These are phyloP conservation scores for Copidosoma floridanum DNA, from an alignment of 1,140 invertebrate species.

Conservation along the genomic window DNA sequence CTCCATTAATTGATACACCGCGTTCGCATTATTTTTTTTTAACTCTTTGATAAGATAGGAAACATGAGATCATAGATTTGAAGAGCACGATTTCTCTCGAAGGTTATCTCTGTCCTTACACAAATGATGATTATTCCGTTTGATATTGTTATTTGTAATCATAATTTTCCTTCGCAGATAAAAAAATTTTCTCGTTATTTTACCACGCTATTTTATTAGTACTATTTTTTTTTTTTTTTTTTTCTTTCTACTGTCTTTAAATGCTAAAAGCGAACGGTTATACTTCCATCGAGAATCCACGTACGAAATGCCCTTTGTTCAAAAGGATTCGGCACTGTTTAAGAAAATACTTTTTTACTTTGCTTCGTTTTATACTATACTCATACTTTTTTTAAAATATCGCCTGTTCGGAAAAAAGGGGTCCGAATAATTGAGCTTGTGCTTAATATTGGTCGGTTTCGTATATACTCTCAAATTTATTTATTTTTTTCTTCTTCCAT, in stretches of 20 bases:
- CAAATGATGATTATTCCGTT: constrained; percentile 22
- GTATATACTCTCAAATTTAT: not conserved
- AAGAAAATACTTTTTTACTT: constrained; percentile 19
- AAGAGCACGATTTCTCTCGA: constrained; percentile 22
- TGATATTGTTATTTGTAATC: too few species aligned
- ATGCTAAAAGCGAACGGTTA: constrained; percentile 19
- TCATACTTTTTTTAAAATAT: constrained; percentile 18
- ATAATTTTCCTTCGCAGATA: too few species aligned
- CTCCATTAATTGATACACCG: constrained; percentile 1
- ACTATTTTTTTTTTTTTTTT: too few species aligned
- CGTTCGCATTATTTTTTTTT: constrained; percentile 12
- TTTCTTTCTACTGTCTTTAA: constrained; percentile 15
- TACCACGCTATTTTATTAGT: too few species aligned
- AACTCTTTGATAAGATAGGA: constrained; percentile 29
- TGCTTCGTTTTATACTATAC: constrained; percentile 5
- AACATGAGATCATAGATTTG: constrained; percentile 29
- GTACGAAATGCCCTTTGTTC: constrained; percentile 12
- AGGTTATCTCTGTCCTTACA: constrained; percentile 14
- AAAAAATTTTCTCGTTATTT: too few species aligned
- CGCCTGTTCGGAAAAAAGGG: constrained; percentile 18
- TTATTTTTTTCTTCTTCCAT: not conserved
- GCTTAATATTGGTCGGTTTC: constrained; percentile 14
- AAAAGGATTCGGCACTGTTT: constrained; percentile 18
- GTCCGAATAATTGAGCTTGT: constrained; percentile 22
- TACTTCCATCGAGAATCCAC: constrained; percentile 1